Evolutionary conservation across 2,888 invertebrate genomes (phyloP), one percentile per base, ranked within the genome.

Genomic region (Acrobasis suavella): DNA sequence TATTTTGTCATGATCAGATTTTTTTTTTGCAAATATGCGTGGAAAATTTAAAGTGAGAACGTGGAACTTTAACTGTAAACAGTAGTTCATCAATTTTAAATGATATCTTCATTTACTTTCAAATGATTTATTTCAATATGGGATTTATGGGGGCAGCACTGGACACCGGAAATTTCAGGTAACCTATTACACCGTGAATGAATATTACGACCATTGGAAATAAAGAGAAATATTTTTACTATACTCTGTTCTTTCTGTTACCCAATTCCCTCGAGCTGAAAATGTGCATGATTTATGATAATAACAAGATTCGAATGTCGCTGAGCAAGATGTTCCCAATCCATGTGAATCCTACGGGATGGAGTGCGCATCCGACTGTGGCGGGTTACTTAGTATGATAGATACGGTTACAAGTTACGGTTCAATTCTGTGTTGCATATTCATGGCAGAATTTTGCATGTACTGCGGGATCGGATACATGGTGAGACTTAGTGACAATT

Each of bases 161-260:
- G n/a, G n/a, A n/a, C n/a, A n/a, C n/a, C n/a, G n/a, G n/a, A n/a
- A n/a, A n/a, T n/a, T n/a, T n/a, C n/a, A n/a, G n/a, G n/a, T n/a
- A n/a, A n/a, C n/a, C n/a, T n/a, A n/a, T n/a, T n/a, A n/a, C n/a
- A n/a, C 1, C 8, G 15, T n/a, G 46, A 46, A 46, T 46, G 7
- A 64, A 62, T 58, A 60, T 65, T 64, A 9, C 54, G 66, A 66
- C 66, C 65, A 64, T 65, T 75, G 71, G 74, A 69, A 71, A 72
- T 74, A 73, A 77, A 65, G 60, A 62, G 60, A 63, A 68, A 69
- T 72, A 72, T 77, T 77, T 74, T 61, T 61, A 52, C 15, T 49
- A n/a, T n/a, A 61, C 7, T 32, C 42, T 49, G 17, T 54, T 54
- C 38, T 60, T 60, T 60, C 54, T 49, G 50, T 38, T 61, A 10